Conservation (phyloP, 2,888 invertebrate species). For the Ditula angustiorana region DNA sequence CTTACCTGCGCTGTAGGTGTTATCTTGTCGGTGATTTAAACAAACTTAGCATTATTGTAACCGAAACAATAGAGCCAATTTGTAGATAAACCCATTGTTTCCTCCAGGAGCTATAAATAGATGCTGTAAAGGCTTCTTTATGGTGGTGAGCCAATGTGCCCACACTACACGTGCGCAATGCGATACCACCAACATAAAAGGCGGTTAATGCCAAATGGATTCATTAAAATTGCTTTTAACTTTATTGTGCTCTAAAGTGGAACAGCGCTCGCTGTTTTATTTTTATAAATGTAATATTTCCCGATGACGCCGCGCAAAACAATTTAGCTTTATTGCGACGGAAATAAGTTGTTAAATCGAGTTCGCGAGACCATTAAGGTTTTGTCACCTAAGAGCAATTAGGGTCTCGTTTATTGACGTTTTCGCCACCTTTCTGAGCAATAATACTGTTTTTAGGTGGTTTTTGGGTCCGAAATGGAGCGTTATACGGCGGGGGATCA, state of each 20-base stretch:
- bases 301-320: neutral
- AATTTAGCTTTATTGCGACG: constrained; percentile 16
- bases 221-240: constrained; percentile 68
- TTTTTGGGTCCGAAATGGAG: constrained; percentile 31
- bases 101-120: constrained; percentile 14
- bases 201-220: constrained; percentile 48
- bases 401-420: constrained; percentile 32
- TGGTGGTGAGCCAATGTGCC: neutral
- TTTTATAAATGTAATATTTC: constrained; percentile 34
- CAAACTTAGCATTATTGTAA: neutral
- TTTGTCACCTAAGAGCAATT: constrained; percentile 27
- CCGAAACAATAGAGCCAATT: constrained; percentile 23
- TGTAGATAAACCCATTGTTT: constrained; percentile 19
- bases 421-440: constrained; percentile 29
- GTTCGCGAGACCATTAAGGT: constrained; percentile 7
- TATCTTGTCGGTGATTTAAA: neutral
- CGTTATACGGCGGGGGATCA: constrained; percentile 11
- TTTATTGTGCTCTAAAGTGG: constrained; percentile 52
- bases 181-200: constrained; percentile 20
- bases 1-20: no score
- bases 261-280: constrained; percentile 18
- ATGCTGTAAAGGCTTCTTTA: constrained; percentile 5
- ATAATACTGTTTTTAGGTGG: constrained; percentile 27
- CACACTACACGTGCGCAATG: neutral
- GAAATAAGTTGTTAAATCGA: constrained; percentile 21